Conservation (phyloP, 2,888 invertebrate species). For the Cremastobaeus sp. region DNA sequence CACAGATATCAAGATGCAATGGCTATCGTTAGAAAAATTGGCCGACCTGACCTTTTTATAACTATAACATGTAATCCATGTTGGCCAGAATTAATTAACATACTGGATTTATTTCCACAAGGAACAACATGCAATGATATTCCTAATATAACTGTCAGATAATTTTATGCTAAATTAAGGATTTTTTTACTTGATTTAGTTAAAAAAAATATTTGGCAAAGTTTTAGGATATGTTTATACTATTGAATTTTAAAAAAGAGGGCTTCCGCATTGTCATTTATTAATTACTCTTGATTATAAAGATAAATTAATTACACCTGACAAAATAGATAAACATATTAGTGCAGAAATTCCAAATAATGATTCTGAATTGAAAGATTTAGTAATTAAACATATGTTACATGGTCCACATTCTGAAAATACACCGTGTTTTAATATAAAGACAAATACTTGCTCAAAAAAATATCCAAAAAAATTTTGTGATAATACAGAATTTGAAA, state of each 20-base stretch:
- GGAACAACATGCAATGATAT: no score
- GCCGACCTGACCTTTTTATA: not conserved
- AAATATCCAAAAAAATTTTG: conserved; percentile 15
- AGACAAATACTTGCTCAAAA: conserved; percentile 2
- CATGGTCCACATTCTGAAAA: conserved; percentile 5
- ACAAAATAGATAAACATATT: conserved; percentile 6
- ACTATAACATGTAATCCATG: not conserved
- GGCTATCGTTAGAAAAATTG: no score
- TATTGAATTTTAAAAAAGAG: no score
- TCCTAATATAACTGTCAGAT: no score
- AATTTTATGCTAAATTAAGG: conserved; percentile 14
- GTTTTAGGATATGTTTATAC: no score
- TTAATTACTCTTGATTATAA: conserved; percentile 17
- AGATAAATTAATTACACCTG: conserved; percentile 1
- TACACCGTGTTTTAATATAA: not conserved
- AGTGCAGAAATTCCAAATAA: no score
- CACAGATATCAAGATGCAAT: no score
- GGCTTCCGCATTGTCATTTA: no score
- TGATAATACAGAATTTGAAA: conserved; percentile 9
- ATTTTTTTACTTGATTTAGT: not conserved
- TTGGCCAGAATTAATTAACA: no score
- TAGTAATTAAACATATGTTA: conserved; percentile 11
- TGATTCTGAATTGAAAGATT: conserved; percentile 9
- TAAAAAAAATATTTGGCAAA: conserved; percentile 11
- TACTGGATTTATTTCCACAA: no score